phyloP scores from a whole-genome alignment of 2,888 invertebrate species.

The Dryobota labecula region DNA sequence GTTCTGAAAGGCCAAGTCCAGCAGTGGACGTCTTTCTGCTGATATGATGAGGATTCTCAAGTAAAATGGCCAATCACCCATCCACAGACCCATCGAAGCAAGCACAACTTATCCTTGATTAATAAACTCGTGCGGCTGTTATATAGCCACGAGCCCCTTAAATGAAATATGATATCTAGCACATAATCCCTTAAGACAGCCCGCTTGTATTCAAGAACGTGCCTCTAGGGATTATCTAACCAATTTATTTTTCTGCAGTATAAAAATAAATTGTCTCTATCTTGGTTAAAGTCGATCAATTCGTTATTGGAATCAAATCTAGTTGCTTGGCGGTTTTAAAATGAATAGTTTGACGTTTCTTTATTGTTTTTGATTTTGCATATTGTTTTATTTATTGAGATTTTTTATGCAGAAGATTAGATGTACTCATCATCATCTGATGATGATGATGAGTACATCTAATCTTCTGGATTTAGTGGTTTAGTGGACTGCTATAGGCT shows the following conservation, averaged over 20 bases:
- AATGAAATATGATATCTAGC: constrained; percentile 43
- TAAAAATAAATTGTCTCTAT: constrained; percentile 14
- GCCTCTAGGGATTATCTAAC: constrained; percentile 29
- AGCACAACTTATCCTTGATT: constrained; percentile 5
- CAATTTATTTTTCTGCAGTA: constrained; percentile 43
- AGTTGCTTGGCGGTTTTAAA: neutral
- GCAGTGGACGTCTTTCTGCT: too few species aligned
- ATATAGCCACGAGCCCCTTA: constrained; percentile 1
- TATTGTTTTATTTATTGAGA: too few species aligned
- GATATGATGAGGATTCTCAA: too few species aligned
- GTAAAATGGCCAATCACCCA: neutral
- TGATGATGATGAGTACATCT: too few species aligned
- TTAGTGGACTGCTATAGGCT: too few species aligned
- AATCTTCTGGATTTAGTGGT: too few species aligned
- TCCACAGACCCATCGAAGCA: neutral
- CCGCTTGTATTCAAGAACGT: constrained; percentile 17
- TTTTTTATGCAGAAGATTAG: neutral
- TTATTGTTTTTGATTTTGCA: neutral
- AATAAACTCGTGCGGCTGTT: neutral
- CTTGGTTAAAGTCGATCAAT: constrained; percentile 17
- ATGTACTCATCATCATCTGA: too few species aligned
- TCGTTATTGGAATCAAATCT: constrained; percentile 18
- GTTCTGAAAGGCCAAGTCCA: too few species aligned
- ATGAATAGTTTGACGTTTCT: neutral
- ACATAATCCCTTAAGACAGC: constrained; percentile 32